phyloP scores from a whole-genome alignment of 1,140 invertebrate species.

The Drosophila nannoptera region DNA sequence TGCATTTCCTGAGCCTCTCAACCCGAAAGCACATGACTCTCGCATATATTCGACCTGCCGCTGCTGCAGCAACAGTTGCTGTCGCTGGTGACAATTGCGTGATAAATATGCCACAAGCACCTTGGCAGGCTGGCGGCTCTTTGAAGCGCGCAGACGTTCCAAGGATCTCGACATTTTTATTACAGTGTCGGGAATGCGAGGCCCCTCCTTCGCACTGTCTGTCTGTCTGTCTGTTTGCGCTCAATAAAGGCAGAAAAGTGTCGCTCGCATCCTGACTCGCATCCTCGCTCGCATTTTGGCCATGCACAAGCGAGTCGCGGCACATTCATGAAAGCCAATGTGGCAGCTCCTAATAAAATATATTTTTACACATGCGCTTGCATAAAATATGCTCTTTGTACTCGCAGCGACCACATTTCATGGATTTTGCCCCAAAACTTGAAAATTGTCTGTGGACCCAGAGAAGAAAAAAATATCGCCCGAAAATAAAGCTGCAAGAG shows the following conservation, averaged over 20 bases:
- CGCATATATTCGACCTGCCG: no score
- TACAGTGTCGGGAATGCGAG: constrained; percentile 30
- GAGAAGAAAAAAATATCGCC: constrained; percentile 12
- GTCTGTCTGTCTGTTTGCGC: constrained; percentile 16
- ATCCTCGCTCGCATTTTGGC: constrained; percentile 46
- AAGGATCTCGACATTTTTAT: constrained; percentile 59
- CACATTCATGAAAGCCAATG: constrained; percentile 8
- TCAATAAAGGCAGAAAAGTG: constrained; percentile 45
- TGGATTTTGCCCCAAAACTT: constrained; percentile 51
- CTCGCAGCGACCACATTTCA: constrained; percentile 52
- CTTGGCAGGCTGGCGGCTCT: constrained; percentile 36
- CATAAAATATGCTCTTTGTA: constrained; percentile 60
- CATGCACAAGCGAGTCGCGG: constrained; percentile 38
- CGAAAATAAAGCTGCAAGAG: background rate
- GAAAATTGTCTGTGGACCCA: constrained; percentile 36
- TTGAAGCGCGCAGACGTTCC: constrained; percentile 26
- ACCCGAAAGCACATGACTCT: no score
- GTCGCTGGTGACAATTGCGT: constrained; percentile 41
- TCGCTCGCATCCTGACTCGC: constrained; percentile 34
- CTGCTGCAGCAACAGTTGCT: constrained; percentile 41
- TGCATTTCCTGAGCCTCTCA: no score
- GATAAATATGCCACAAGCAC: constrained; percentile 56
- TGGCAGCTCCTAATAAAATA: constrained; percentile 52
- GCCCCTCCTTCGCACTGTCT: background rate
- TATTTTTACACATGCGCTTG: constrained; percentile 51